phyloP scores from a whole-genome alignment of 1,140 invertebrate genomes.

The Onthophagus taurus region DNA sequence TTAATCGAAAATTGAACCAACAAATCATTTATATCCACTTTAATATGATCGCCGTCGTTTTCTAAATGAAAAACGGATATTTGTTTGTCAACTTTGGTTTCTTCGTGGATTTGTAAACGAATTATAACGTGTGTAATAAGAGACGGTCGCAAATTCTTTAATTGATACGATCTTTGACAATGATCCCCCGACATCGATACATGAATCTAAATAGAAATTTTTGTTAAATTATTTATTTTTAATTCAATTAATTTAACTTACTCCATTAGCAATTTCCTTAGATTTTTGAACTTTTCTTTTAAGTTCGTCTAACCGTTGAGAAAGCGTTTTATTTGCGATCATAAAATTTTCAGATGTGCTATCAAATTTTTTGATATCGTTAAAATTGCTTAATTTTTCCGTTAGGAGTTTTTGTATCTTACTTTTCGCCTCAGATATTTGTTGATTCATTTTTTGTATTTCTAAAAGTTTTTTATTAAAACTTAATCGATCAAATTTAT shows the following conservation, averaged over 20 bases:
- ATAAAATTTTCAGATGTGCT: neutral
- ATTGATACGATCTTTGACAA: constrained; percentile 66
- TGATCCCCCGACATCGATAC: constrained; percentile 40
- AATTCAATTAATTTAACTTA: constrained; percentile 38
- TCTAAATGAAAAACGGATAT: constrained; percentile 38
- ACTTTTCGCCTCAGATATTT: constrained; percentile 13
- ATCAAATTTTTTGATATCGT: neutral
- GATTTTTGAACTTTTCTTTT: constrained; percentile 66
- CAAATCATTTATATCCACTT: constrained; percentile 54
- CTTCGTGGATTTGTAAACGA: constrained; percentile 5
- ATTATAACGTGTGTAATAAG: constrained; percentile 47
- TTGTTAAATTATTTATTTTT: constrained; percentile 5
- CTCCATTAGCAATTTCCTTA: constrained; percentile 68
- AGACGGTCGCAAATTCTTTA: constrained; percentile 51
- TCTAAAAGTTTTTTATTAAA: neutral
- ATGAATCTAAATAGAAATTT: constrained; percentile 19
- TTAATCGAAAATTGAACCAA: neutral
- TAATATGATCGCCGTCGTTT: constrained; percentile 57
- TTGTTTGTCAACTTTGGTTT: neutral
- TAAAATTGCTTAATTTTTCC: neutral
- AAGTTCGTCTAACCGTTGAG: constrained; percentile 46
- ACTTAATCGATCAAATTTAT: neutral
- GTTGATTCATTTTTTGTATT: constrained; percentile 13
- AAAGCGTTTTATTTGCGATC: constrained; percentile 1
- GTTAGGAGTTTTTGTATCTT: neutral